Conservation (phyloP, 2,888 invertebrate genomes). For the Sinotaia quadrata region DNA sequence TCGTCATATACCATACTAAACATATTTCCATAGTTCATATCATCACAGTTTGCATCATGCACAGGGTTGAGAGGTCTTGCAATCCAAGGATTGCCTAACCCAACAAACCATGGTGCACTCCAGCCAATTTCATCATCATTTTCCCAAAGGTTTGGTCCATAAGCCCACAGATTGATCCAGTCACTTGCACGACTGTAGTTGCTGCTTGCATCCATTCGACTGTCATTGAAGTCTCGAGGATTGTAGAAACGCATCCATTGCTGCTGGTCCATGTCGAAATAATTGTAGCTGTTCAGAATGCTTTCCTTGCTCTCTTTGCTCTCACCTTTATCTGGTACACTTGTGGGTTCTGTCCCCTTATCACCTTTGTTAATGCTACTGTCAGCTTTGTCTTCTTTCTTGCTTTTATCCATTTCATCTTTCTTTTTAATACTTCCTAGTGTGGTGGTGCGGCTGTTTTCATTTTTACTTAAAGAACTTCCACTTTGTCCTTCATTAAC, state of each 20-base stretch:
- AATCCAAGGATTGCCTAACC: not conserved
- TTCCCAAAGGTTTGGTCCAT: conserved; percentile 25
- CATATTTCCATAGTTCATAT: too few species aligned
- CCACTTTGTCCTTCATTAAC: too few species aligned
- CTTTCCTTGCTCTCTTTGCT: not conserved
- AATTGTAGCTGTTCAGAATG: not conserved
- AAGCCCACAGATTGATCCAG: conserved; percentile 24
- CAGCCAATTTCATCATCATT: conserved; percentile 14
- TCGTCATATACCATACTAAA: too few species aligned
- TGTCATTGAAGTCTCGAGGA: conserved; percentile 2
- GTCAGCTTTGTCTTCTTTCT: too few species aligned
- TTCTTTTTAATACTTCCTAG: not conserved
- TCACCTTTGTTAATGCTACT: too few species aligned
- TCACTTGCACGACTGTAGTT: conserved; percentile 4
- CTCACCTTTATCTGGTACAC: not conserved
- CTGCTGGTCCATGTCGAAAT: not conserved
- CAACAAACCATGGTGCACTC: not conserved
- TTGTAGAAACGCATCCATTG: conserved; percentile 11
- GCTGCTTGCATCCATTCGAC: not conserved
- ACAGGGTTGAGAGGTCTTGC: too few species aligned
- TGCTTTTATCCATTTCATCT: not conserved
- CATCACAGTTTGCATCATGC: too few species aligned
- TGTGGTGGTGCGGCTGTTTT: not conserved
- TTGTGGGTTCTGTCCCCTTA: not conserved
- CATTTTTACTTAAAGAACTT: not conserved